These are phyloP conservation scores for Anoura caudifer DNA, from an alignment of 2,113 vertebrate species.

Conservation along the genomic window DNA sequence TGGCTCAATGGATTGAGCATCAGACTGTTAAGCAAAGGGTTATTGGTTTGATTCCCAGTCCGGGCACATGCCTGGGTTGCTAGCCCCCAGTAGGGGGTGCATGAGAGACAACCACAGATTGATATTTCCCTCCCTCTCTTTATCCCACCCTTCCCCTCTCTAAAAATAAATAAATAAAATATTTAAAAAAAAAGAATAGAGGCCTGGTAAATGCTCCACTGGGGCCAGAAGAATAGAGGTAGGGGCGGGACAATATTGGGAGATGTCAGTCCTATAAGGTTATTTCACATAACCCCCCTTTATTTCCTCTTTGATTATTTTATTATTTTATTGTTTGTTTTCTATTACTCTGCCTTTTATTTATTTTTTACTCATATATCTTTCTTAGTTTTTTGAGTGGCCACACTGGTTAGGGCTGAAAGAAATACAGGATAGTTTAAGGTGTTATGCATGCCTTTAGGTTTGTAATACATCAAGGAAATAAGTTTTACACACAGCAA, in stretches of 20 bases:
- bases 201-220: background rate
- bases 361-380: background rate
- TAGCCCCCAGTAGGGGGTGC: no score
- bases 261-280: background rate
- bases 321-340: background rate
- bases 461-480: background rate
- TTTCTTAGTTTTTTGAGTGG: background rate
- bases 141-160: no score
- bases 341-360: background rate
- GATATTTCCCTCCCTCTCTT: no score
- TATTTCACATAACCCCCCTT: background rate
- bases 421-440: constrained; percentile 10
- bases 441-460: background rate
- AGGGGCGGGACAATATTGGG: background rate
- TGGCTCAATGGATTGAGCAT: no score
- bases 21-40: no score
- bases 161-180: no score
- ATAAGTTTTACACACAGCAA: background rate
- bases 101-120: no score
- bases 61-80: no score
- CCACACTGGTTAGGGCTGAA: background rate
- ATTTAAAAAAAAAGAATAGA: background rate
- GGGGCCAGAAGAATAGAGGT: background rate
- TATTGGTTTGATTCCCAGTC: no score
- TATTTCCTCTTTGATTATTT: background rate